These are phyloP conservation scores for Eristalis intricaria DNA, from an alignment of 2,888 invertebrate species.

Conservation along the genomic window DNA sequence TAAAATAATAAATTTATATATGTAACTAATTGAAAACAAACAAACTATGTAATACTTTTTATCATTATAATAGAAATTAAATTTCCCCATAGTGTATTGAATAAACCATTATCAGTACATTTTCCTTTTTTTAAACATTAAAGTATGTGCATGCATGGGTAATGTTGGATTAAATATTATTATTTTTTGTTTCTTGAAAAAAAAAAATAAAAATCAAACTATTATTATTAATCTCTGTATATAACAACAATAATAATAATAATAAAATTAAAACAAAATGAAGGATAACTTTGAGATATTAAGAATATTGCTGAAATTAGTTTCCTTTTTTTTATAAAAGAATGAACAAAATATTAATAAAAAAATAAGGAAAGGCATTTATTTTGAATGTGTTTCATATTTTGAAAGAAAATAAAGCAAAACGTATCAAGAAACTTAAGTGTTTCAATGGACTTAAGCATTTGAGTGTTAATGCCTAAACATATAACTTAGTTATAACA, in stretches of 20 bases:
- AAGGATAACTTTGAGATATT: constrained; percentile 22
- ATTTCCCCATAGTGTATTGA: constrained; percentile 52
- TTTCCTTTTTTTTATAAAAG: constrained; percentile 49
- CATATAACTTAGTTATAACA: too few relatives aligned
- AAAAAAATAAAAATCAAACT: background rate
- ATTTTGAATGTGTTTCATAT: constrained; percentile 67
- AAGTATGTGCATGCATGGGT: constrained; percentile 26
- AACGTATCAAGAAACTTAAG: constrained; percentile 55
- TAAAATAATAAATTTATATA: constrained; percentile 63
- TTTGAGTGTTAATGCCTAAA: background rate
- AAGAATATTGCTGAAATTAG: constrained; percentile 55
- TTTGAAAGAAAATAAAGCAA: constrained; percentile 62
- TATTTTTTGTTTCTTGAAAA: constrained; percentile 25
- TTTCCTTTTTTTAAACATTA: constrained; percentile 69
- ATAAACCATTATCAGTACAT: constrained; percentile 33
- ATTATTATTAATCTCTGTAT: constrained; percentile 61
- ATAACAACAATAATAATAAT: constrained; percentile 56
- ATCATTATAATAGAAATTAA: constrained; percentile 49
- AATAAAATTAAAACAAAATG: constrained; percentile 9
- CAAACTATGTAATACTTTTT: constrained; percentile 32
- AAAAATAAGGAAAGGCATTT: constrained; percentile 48
- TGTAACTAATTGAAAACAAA: constrained; percentile 65
- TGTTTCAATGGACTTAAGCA: background rate
- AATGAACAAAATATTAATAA: constrained; percentile 24
- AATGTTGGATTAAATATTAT: constrained; percentile 37